Conservation (phyloP, 2,113 vertebrate genomes). For the Ahaetulla prasina region DNA sequence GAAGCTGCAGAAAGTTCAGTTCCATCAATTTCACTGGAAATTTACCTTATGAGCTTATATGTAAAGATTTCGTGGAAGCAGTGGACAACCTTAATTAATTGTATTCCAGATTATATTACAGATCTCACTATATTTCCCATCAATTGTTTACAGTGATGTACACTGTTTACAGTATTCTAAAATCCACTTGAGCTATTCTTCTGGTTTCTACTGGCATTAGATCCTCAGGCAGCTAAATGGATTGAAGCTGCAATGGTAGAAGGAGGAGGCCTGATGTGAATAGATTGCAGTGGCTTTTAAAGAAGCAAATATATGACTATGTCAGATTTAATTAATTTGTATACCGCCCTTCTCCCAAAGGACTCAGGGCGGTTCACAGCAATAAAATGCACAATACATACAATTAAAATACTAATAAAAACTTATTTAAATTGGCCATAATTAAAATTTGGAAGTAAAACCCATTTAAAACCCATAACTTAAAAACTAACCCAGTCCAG, state of each 20-base stretch:
- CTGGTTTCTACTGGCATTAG: neutral
- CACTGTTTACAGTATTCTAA: neutral
- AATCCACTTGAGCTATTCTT: neutral
- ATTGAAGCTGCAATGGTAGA: neutral
- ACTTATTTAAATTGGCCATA: too few species aligned
- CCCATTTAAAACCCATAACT: too few species aligned
- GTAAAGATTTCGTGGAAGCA: neutral
- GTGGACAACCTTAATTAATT: neutral
- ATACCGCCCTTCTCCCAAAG: too few species aligned
- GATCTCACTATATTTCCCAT: neutral
- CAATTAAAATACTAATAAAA: too few species aligned
- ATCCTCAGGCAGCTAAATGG: slow-evolving; percentile 20
- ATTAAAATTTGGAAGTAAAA: too few species aligned
- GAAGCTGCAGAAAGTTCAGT: neutral
- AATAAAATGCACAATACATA: too few species aligned
- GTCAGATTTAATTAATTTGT: slow-evolving; percentile 24
- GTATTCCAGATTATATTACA: neutral
- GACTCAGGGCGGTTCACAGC: too few species aligned
- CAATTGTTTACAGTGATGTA: neutral
- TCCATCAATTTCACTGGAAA: neutral
- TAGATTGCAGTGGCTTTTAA: slow-evolving; percentile 21
- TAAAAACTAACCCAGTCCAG: too few species aligned
- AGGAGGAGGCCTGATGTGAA: neutral
- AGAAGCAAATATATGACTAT: slow-evolving; percentile 11
- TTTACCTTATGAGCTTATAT: neutral